Base-by-base conservation (phyloP, 2,888 invertebrate species). In the Scaptodrosophila latifasciaeformis region DNA sequence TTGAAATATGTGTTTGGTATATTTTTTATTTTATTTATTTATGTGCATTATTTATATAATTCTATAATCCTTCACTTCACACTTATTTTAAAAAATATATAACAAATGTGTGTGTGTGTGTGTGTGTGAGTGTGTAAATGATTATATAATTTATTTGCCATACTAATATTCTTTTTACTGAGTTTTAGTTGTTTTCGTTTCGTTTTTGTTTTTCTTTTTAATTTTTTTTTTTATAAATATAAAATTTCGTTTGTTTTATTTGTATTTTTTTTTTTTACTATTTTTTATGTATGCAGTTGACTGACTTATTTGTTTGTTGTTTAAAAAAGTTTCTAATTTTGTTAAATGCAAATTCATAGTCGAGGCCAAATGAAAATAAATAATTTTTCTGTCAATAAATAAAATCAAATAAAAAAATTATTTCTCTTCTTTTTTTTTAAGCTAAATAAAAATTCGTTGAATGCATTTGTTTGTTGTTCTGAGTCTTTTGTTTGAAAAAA, bases 81-180 rank as follows among this genome's bases (percentile, higher is more conserved):
- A 65, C 78, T 75, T 77, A 75, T 78, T 58, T 72, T 75, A 75
- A 71, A 75, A 77, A 75, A 75, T 75, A 75, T 75, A 75, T 75
- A 75, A 75, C 78, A 76, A 78, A 77, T 77, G 66, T 62, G 44
- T 64, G 62, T 59, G 52, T 53, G 39, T 51, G 49, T 56, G 15
- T 52, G 51, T 49, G 15, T 48, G 31, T 57, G 19, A n/a, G 24
- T 35, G 42, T 59, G 47, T 67, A 70, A 74, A 74, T 81, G 66
- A 66, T 59, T 78, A 65, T 69, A 67, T 70, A 63, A 78, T 71
- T 61, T 43, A 59, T 37, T 56, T 62, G 52, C 58, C 47, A 30
- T 54, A 45, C 49, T 46, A 52, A 54, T 59, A 49, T 57, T 51
- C 62, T 40, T 27, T 13, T 50, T 17, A 17, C 37, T 60, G 29